These are phyloP conservation scores for Blera fallax DNA, from an alignment of 2,888 invertebrate species.

Conservation along the genomic window DNA sequence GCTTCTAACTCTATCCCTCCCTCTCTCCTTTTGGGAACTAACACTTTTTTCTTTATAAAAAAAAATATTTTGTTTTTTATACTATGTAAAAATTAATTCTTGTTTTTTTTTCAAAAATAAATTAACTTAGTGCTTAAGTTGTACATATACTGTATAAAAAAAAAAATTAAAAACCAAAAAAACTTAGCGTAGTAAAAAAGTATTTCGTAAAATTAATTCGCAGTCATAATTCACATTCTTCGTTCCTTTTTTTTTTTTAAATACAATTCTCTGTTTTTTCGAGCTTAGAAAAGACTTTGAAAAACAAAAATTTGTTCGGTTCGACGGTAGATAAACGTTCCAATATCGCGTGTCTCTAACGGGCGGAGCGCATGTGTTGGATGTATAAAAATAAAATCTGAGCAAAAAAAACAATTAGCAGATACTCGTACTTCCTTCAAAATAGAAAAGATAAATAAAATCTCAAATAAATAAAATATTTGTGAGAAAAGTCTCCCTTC, in stretches of 20 bases:
- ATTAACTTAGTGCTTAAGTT: constrained; percentile 74
- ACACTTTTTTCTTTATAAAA: constrained; percentile 37
- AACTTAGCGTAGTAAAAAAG: constrained; percentile 39
- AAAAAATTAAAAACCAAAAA: constrained; percentile 39
- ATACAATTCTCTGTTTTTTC: background rate
- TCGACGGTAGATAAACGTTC: constrained; percentile 64
- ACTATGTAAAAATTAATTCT: constrained; percentile 48
- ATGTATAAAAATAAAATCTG: constrained; percentile 76
- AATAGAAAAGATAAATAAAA: background rate
- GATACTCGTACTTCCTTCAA: constrained; percentile 31
- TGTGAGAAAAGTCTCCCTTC: constrained; percentile 90
- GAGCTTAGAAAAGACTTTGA: background rate
- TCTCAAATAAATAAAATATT: constrained; percentile 69
- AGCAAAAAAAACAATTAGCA: constrained; percentile 75
- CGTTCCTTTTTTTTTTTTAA: constrained; percentile 52
- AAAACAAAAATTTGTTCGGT: constrained; percentile 6
- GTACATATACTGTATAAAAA: constrained; percentile 74
- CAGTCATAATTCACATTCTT: constrained; percentile 58
- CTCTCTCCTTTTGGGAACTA: constrained; percentile 67
- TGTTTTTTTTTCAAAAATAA: constrained; percentile 75
- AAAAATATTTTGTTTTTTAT: constrained; percentile 51
- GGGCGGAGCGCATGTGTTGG: constrained; percentile 83
- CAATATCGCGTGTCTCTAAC: constrained; percentile 81
- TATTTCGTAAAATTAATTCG: constrained; percentile 36
- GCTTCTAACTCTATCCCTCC: constrained; percentile 62